phyloP scores from a whole-genome alignment of 2,113 vertebrate species.

The Trichechus manatus region DNA sequence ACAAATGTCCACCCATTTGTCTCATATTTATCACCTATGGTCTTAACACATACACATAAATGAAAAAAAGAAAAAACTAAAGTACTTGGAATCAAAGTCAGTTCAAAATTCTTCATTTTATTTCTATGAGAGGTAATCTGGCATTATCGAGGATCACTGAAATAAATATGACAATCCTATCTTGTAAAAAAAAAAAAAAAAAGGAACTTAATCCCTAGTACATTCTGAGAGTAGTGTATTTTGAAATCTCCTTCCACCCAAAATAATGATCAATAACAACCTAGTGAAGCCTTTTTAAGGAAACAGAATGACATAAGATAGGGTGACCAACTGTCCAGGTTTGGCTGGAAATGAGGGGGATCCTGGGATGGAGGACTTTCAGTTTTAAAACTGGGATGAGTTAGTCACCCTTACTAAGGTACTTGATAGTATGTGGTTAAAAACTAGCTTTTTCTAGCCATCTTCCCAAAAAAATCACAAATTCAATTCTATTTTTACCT shows the following conservation, averaged over 20 bases:
- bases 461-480: neutral
- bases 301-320: constrained; percentile 1
- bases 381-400: constrained; percentile 51
- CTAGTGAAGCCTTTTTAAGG: neutral
- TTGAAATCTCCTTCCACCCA: neutral
- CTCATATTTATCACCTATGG: neutral
- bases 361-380: neutral
- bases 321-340: neutral
- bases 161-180: constrained; percentile 10
- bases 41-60: constrained; percentile 16
- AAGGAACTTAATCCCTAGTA: neutral
- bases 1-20: neutral
- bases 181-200: neutral
- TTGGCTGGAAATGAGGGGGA: constrained; percentile 2
- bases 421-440: neutral
- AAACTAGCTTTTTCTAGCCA: neutral
- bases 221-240: neutral
- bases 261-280: neutral
- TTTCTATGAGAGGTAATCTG: constrained; percentile 7
- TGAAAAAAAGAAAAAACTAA: neutral
- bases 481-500: constrained; percentile 50
- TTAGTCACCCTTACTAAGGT: neutral
- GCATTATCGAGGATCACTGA: neutral
- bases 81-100: neutral
- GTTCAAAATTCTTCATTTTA: constrained; percentile 57